phyloP scores from a whole-genome alignment of 2,113 vertebrate genomes.

The Sceloporus tristichus region DNA sequence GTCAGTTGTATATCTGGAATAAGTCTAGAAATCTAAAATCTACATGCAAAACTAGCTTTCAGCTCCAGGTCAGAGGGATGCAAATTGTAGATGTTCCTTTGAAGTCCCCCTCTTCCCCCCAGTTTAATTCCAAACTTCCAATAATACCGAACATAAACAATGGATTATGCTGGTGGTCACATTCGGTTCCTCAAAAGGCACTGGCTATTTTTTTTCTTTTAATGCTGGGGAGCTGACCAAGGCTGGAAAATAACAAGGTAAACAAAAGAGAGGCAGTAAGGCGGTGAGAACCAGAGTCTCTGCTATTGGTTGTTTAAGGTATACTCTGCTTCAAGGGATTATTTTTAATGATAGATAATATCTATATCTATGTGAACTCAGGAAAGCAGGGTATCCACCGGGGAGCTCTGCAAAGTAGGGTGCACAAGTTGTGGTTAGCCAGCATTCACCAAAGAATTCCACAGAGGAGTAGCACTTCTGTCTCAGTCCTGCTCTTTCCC shows the following conservation, averaged over 20 bases:
- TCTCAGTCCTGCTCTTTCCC: neutral
- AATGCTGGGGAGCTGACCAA: neutral
- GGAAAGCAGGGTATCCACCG: neutral
- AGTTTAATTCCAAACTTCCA: slow-evolving; percentile 12
- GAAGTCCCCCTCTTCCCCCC: neutral
- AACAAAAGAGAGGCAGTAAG: neutral
- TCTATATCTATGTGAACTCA: neutral
- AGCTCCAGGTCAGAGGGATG: slow-evolving; percentile 46
- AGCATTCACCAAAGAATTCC: neutral
- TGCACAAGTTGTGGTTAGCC: neutral
- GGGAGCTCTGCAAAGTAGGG: neutral
- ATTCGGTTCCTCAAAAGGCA: slow-evolving; percentile 42
- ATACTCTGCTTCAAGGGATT: neutral
- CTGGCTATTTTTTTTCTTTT: slow-evolving; percentile 6
- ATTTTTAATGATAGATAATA: neutral
- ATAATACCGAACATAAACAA: slow-evolving; percentile 60
- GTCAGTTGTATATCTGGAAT: slow-evolving; percentile 58
- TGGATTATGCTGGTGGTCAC: slow-evolving; percentile 30
- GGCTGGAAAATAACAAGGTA: neutral
- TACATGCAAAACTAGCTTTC: slow-evolving; percentile 67
- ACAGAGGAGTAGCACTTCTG: neutral
- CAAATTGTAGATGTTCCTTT: slow-evolving; percentile 18
- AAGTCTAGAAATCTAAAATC: slow-evolving; percentile 71
- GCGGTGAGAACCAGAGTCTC: neutral
- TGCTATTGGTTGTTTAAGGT: neutral